phyloP scores from a whole-genome alignment of 2,113 vertebrate species.

The Corythaixoides concolor region DNA sequence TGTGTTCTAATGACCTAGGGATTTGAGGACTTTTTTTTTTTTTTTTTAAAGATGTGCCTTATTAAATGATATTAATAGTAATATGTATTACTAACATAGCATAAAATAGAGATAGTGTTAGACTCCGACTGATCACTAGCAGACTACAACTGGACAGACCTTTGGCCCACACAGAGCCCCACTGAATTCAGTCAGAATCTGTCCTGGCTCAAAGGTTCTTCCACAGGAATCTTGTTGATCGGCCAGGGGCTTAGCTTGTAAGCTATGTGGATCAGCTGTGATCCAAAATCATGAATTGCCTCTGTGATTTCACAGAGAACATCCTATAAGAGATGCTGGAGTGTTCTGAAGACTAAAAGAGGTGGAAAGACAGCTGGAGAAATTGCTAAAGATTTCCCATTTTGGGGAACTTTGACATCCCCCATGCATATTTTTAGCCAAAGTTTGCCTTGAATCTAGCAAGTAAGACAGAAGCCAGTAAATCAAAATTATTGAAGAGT shows the following conservation, averaged over 20 bases:
- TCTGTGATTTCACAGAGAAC: constrained; percentile 60
- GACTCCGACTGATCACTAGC: constrained; percentile 25
- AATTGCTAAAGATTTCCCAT: constrained; percentile 21
- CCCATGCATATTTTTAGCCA: background rate
- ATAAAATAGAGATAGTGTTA: constrained; percentile 18
- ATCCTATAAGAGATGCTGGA: background rate
- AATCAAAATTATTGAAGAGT: background rate
- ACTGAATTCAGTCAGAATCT: background rate
- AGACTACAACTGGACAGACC: background rate
- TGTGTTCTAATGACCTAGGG: background rate
- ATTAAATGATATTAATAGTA: background rate
- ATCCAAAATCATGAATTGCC: constrained; percentile 42
- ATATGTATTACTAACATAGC: background rate
- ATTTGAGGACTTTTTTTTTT: background rate
- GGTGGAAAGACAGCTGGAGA: constrained; percentile 16
- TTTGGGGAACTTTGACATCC: constrained; percentile 39
- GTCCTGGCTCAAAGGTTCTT: background rate
- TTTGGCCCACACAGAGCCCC: background rate
- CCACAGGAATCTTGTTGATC: constrained; percentile 11
- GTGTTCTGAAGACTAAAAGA: constrained; percentile 14
- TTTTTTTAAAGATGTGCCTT: constrained; percentile 42
- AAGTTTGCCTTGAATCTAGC: constrained; percentile 9
- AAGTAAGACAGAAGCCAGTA: background rate
- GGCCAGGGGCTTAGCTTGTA: constrained; percentile 27
- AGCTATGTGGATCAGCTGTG: constrained; percentile 53